phyloP scores from a whole-genome alignment of 1,140 invertebrate species.

The Philopotamus ludificatus region DNA sequence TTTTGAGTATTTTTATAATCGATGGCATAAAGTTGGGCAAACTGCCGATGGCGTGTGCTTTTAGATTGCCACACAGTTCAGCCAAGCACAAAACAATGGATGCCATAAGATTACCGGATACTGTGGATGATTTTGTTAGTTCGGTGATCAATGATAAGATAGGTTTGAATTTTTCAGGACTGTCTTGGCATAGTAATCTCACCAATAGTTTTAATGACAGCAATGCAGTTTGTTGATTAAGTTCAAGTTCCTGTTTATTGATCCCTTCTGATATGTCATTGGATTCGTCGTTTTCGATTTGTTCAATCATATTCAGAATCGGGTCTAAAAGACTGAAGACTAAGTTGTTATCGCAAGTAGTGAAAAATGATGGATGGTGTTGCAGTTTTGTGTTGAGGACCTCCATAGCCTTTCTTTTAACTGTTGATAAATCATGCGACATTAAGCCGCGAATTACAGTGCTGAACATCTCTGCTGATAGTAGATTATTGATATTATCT shows the following conservation, averaged over 20 bases:
- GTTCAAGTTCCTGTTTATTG: conserved; percentile 57
- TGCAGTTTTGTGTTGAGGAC: conserved; percentile 78
- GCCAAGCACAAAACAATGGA: conserved; percentile 77
- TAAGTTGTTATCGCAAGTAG: conserved; percentile 51
- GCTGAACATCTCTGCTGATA: conserved; percentile 76
- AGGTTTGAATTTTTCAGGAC: conserved; percentile 65
- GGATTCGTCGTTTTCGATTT: conserved; percentile 56
- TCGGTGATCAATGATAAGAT: conserved; percentile 64
- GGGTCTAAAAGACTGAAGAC: conserved; percentile 61
- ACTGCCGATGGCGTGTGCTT: conserved; percentile 69
- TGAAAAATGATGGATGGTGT: conserved; percentile 63
- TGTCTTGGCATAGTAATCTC: conserved; percentile 62
- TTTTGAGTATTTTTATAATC: conserved; percentile 64
- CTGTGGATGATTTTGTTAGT: conserved; percentile 59
- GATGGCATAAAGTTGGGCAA: conserved; percentile 77
- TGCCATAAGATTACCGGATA: conserved; percentile 68
- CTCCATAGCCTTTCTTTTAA: conserved; percentile 80
- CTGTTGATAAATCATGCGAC: conserved; percentile 64
- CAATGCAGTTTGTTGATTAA: conserved; percentile 77
- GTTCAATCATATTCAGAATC: conserved; percentile 61
- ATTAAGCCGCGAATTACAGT: conserved; percentile 71
- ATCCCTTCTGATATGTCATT: conserved; percentile 47
- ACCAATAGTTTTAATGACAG: conserved; percentile 79
- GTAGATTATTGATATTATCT: conserved; percentile 72
- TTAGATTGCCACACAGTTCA: conserved; percentile 72